phyloP scores from a whole-genome alignment of 2,888 invertebrate genomes.

The Nezara viridula region DNA sequence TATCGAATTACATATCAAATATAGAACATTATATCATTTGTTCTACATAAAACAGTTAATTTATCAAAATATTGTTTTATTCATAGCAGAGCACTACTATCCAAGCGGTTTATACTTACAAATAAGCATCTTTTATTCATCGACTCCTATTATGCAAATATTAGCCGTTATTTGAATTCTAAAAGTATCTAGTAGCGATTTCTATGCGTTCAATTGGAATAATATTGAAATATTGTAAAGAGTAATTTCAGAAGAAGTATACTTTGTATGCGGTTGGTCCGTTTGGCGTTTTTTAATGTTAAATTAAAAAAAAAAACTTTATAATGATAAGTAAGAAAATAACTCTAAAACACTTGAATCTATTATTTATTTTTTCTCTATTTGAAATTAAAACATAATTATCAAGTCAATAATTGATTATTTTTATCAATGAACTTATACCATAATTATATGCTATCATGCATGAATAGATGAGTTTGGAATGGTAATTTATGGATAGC shows the following conservation, averaged over 20 bases:
- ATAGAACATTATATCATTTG: neutral
- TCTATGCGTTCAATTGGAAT: neutral
- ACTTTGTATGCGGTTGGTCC: neutral
- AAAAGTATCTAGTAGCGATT: constrained; percentile 30
- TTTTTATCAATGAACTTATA: too few species aligned
- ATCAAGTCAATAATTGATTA: too few species aligned
- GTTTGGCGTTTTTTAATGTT: neutral
- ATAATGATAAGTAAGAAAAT: too few species aligned
- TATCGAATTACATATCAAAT: too few species aligned
- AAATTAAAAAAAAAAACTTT: neutral
- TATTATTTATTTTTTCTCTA: too few species aligned
- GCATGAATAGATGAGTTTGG: too few species aligned
- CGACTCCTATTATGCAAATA: constrained; percentile 12
- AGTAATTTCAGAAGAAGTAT: neutral
- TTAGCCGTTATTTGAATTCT: constrained; percentile 18
- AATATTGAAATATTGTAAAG: neutral
- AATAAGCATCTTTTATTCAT: constrained; percentile 44
- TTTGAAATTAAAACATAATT: too few species aligned
- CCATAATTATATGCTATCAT: too few species aligned
- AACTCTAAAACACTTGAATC: too few species aligned
- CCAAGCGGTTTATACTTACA: constrained; percentile 19
- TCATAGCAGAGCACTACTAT: neutral
- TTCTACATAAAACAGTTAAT: neutral
- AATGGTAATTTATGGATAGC: too few species aligned
- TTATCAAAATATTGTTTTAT: constrained; percentile 21